Conservation (phyloP, 2,113 vertebrate species). For the Solea senegalensis region DNA sequence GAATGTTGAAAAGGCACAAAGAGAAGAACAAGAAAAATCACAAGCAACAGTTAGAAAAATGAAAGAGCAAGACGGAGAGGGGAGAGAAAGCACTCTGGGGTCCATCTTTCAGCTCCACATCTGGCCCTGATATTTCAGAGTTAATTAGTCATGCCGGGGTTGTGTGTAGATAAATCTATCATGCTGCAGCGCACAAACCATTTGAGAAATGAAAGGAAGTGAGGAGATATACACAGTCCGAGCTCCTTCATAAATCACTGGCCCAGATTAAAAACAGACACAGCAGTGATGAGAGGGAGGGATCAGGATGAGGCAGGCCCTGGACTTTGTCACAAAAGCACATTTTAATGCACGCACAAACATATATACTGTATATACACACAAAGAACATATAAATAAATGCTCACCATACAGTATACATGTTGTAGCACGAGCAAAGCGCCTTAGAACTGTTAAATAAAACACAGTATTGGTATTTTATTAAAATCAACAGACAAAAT, state of each 20-base stretch:
- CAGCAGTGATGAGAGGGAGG: conserved; percentile 85
- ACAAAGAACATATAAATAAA: conserved; percentile 17
- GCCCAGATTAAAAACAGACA: conserved; percentile 97
- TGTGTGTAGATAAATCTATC: conserved; percentile 99
- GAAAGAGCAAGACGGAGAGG: conserved; percentile 48
- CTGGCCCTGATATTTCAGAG: conserved; percentile 99
- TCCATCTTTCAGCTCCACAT: conserved; percentile 90
- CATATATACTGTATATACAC: conserved; percentile 12
- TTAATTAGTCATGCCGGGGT: conserved; percentile 99
- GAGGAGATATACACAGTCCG: conserved; percentile 83
- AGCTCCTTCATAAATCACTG: conserved; percentile 96
- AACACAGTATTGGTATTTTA: too few species aligned
- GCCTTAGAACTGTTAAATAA: too few species aligned
- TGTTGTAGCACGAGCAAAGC: background rate
- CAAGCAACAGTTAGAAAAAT: conserved; percentile 59
- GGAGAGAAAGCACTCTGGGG: conserved; percentile 67
- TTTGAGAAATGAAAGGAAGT: conserved; percentile 99
- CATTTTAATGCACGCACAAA: background rate
- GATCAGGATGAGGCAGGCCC: conserved; percentile 56
- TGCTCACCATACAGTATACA: background rate
- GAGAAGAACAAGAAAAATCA: conserved; percentile 37
- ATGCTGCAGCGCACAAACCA: conserved; percentile 95
- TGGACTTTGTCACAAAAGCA: conserved; percentile 57
- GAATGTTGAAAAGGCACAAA: conserved; percentile 18
- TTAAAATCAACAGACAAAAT: too few species aligned